Conservation (phyloP, 2,113 vertebrate species). For the Arenaria interpres region DNA sequence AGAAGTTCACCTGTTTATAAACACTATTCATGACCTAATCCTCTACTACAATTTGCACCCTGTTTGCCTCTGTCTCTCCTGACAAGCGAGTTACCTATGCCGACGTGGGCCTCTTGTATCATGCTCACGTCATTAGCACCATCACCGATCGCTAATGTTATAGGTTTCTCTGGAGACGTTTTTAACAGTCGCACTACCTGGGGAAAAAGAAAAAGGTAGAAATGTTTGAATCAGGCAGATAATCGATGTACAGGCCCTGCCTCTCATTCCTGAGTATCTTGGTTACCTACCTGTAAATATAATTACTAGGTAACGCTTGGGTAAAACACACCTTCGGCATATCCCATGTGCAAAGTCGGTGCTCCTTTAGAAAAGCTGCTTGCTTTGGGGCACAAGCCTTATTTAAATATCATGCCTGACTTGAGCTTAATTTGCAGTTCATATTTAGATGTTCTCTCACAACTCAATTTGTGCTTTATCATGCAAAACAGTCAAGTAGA, state of each 20-base stretch:
- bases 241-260: neutral
- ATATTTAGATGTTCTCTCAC: neutral
- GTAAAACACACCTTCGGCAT: neutral
- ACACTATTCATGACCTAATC: neutral
- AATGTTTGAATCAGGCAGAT: neutral
- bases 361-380: neutral
- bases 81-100: constrained; percentile 85
- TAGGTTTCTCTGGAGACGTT: constrained; percentile 95
- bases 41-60: neutral
- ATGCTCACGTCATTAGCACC: constrained; percentile 98
- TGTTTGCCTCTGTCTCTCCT: neutral
- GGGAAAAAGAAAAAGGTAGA: neutral
- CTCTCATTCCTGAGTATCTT: neutral
- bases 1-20: neutral
- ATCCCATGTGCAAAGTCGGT: neutral
- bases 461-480: neutral
- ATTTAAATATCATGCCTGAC: neutral
- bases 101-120: constrained; percentile 97
- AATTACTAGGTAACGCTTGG: neutral
- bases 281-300: neutral
- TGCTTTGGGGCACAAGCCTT: neutral
- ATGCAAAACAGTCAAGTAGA: neutral
- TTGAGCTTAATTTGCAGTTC: neutral
- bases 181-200: constrained; percentile 95
- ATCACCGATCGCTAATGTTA: constrained; percentile 92